phyloP scores from a whole-genome alignment of 2,888 invertebrate genomes.

The Netelia melanura region DNA sequence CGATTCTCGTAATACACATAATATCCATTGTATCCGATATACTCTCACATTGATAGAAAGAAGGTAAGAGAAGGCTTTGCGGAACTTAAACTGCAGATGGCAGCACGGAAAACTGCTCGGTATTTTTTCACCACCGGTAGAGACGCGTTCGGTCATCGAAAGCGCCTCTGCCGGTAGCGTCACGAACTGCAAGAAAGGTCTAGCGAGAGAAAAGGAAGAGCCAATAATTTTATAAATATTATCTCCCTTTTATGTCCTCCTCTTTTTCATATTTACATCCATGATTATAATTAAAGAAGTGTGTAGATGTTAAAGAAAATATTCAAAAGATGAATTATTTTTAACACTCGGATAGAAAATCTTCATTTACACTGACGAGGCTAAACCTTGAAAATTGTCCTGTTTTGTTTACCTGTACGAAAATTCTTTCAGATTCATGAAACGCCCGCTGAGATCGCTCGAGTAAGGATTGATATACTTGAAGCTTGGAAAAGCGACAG shows the following conservation, averaged over 20 bases:
- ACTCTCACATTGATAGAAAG: neutral
- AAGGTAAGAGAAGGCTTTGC: neutral
- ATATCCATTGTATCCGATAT: neutral
- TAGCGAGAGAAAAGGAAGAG: neutral
- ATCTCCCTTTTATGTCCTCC: neutral
- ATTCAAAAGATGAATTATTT: neutral
- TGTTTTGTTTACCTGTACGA: constrained; percentile 75
- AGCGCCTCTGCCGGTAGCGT: too few relatives aligned
- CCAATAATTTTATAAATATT: neutral
- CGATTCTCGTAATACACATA: neutral
- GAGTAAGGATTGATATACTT: constrained; percentile 79
- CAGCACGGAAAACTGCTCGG: too few relatives aligned
- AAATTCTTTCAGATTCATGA: constrained; percentile 77
- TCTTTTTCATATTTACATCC: neutral
- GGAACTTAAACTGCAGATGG: neutral
- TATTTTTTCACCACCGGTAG: neutral
- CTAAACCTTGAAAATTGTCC: neutral
- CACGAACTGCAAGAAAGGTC: too few relatives aligned
- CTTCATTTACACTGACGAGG: neutral
- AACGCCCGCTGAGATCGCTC: constrained; percentile 73
- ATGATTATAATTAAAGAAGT: neutral
- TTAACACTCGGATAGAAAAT: neutral
- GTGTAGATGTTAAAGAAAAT: neutral
- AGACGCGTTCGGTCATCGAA: neutral
- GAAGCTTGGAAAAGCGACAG: constrained; percentile 73